Evolutionary conservation across 2,888 invertebrate species (phyloP).

Genomic region (Amaurobius ferox): DNA sequence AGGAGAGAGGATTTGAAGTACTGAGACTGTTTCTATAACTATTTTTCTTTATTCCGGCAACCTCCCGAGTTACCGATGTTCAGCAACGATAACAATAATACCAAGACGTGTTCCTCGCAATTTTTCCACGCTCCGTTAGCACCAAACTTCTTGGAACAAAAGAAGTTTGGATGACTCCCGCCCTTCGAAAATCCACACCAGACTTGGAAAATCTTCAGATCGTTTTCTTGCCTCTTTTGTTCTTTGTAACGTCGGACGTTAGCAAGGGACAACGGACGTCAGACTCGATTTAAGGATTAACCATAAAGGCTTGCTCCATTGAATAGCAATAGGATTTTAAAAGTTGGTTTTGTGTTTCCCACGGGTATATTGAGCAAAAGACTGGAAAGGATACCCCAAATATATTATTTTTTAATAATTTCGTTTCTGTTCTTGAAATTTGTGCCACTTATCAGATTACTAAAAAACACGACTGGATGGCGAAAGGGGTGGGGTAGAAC

Average conservation of each 20-base stretch:
- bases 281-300: neutral
- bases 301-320: neutral
- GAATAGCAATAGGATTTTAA: neutral
- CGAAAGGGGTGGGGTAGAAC: no score
- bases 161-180: neutral
- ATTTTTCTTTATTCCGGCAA: neutral
- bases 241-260: constrained; percentile 18
- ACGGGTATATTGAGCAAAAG: neutral
- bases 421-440: no score
- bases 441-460: no score
- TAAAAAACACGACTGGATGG: no score
- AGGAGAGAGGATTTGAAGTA: no score
- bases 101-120: neutral
- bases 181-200: neutral
- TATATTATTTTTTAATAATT: no score
- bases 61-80: constrained; percentile 7
- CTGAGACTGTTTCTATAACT: no score
- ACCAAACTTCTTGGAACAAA: constrained; percentile 24
- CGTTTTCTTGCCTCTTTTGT: constrained; percentile 18
- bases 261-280: neutral
- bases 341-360: neutral
- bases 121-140: constrained; percentile 47
- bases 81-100: constrained; percentile 21
- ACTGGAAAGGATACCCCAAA: neutral
- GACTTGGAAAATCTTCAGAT: neutral